Base-by-base conservation (phyloP, 2,113 vertebrate genomes). In the Steatornis caripensis region DNA sequence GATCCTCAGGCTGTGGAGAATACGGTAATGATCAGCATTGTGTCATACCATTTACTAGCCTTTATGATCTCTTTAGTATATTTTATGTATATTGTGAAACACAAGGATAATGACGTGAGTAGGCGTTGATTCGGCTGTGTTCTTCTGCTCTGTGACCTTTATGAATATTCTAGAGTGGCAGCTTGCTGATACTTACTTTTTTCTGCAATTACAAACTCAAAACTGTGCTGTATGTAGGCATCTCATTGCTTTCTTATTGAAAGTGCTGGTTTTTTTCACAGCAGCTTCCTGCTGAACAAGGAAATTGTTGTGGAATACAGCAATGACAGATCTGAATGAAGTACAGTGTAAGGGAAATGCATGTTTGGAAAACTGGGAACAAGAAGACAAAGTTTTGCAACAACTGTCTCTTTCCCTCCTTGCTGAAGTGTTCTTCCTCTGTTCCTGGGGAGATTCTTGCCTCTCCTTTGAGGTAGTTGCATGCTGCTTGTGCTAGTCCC, bases 1-100 rank as follows among this genome's bases (percentile, higher is more conserved):
- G 3, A 64, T 69, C 55, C 48, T 87, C 39, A 24, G 57, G 22
- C 10, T 57, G 1, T 65, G 45, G 49, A 61, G 36, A 71, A 17
- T 54, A 34, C 0, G 1, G 17, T 58, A 19, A 46, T 1, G 1
- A 12, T 60, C 27, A 49, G 32, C 32, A 23, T 48, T 71, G 45
- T 36, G 69, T 77, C 10, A 6, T 72, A 34, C 12, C 26, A 4
- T 60, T 92, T 64, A 11, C 36, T 66, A 54, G n/a, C 23, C 18
- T 79, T 70, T 81, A 16, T 43, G 27, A 43, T 71, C 12, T 89
- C 29, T 70, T 78, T 21, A 39, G 18, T 46, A 4, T 55, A 48
- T 72, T 80, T 83, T 60, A 23, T 68, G 70, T 69, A 12, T 36
- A 10, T 51, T 80, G 20, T 62, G 72, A 74, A 78, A 66, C 18